A percentile compares a stretch with the other conserved stretches of the same genome.
phyloP scores from a whole-genome alignment of 2,113 vertebrate species.

The Carassius auratus region DNA sequence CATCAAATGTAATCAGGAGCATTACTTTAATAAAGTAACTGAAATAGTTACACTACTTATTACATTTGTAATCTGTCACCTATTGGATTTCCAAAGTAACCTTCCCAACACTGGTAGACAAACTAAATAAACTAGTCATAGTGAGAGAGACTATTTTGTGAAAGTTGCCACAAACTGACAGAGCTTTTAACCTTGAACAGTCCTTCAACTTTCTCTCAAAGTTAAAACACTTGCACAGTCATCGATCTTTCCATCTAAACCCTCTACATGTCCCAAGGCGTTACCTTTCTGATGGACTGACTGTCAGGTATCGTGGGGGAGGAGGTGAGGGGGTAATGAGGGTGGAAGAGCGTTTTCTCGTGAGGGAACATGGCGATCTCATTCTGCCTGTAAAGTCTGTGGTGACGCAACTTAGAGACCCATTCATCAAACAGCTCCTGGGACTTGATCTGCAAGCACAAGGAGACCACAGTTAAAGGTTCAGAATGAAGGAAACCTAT shows the following conservation, averaged over 20 bases:
- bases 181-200: background rate
- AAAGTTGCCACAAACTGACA: background rate
- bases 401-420: constrained; percentile 92
- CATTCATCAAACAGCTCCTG: constrained; percentile 95
- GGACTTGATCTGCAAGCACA: constrained; percentile 85
- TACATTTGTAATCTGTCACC: no score
- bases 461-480: constrained; percentile 52
- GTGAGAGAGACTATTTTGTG: background rate
- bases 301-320: constrained; percentile 76
- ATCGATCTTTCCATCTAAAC: background rate
- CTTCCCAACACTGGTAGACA: background rate
- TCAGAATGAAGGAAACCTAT: background rate
- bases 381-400: constrained; percentile 93
- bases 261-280: background rate
- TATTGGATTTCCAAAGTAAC: no score
- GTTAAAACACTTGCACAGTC: background rate
- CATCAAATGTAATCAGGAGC: no score
- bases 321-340: constrained; percentile 74
- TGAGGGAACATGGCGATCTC: constrained; percentile 92
- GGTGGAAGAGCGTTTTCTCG: constrained; percentile 84
- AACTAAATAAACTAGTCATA: background rate
- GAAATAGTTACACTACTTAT: no score
- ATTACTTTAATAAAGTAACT: no score
- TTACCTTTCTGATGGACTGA: constrained; percentile 84
- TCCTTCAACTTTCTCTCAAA: background rate